Evolutionary conservation across 2,888 invertebrate species (phyloP).

Genomic region (Zonitis immaculata): DNA sequence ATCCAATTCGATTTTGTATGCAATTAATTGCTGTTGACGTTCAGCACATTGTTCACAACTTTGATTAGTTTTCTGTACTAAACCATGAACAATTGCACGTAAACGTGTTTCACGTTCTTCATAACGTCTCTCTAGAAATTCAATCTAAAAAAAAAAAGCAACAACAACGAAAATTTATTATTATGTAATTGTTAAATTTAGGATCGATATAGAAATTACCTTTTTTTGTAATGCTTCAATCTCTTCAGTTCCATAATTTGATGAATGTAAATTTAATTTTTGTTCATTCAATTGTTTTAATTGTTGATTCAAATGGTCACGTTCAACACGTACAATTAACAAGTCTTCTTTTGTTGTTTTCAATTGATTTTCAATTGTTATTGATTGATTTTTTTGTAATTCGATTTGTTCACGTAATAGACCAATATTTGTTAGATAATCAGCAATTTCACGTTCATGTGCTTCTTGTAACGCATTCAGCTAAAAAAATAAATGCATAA

Average conservation of each 20-base stretch:
- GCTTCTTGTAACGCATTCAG: slow-evolving; percentile 70
- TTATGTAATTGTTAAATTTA: neutral
- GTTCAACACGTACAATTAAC: slow-evolving; percentile 52
- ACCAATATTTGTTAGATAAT: slow-evolving; percentile 58
- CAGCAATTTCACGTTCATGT: slow-evolving; percentile 66
- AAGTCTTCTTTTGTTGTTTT: slow-evolving; percentile 49
- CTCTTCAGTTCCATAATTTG: slow-evolving; percentile 16
- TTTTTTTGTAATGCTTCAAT: slow-evolving; percentile 36
- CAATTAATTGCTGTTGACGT: slow-evolving; percentile 45
- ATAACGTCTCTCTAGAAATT: slow-evolving; percentile 48
- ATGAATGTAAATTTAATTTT: slow-evolving; percentile 4
- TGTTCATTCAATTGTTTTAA: slow-evolving; percentile 21
- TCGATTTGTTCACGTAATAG: slow-evolving; percentile 59
- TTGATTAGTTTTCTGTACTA: slow-evolving; percentile 46
- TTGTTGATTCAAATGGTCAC: slow-evolving; percentile 53
- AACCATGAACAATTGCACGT: slow-evolving; percentile 48
- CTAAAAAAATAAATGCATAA: slow-evolving; percentile 56
- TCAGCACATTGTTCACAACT: slow-evolving; percentile 47
- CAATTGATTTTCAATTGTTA: slow-evolving; percentile 45
- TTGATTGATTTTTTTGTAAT: slow-evolving; percentile 56
- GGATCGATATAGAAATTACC: slow-evolving; percentile 22
- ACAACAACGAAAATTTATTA: neutral
- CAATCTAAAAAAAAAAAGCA: slow-evolving; percentile 37
- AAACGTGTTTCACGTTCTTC: slow-evolving; percentile 51
- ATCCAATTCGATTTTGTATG: slow-evolving; percentile 48